phyloP scores from a whole-genome alignment of 92 coral and sea anemone genomes.

The Heteractis magnifica region DNA sequence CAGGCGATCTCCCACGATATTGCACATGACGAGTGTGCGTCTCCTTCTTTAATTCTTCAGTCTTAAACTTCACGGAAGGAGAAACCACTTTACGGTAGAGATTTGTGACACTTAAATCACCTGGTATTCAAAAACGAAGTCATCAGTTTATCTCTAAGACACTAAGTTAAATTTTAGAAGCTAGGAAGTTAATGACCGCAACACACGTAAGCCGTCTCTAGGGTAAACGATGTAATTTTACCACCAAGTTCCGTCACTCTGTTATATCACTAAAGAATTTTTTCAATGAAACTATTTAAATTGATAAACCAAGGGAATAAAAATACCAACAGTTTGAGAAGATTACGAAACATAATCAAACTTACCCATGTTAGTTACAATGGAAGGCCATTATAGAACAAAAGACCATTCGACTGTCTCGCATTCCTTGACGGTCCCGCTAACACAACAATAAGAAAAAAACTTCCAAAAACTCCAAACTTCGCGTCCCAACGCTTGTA shows the following conservation, averaged over 20 bases:
- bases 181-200: not conserved
- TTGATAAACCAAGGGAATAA: not conserved
- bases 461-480: conserved; percentile 21
- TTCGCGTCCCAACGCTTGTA: not conserved
- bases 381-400: conserved; percentile 25
- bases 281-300: not conserved
- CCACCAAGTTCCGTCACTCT: not conserved
- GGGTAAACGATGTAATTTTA: not conserved
- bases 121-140: conserved; percentile 17
- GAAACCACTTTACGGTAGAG: conserved; percentile 70
- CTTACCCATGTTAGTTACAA: conserved; percentile 39
- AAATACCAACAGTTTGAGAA: not conserved
- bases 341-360: conserved; percentile 22
- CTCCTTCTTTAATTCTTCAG: conserved; percentile 51
- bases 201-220: not conserved
- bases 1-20: conserved; percentile 41
- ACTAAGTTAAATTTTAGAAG: not conserved
- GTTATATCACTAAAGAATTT: not conserved
- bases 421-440: conserved; percentile 22
- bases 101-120: conserved; percentile 43
- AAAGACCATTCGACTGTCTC: conserved; percentile 20
- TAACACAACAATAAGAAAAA: not conserved
- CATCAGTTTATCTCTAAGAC: not conserved
- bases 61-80: conserved; percentile 57
- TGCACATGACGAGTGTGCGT: conserved; percentile 64